Evolutionary conservation across 2,113 vertebrate species (phyloP).

Genomic region (Pan paniscus): DNA sequence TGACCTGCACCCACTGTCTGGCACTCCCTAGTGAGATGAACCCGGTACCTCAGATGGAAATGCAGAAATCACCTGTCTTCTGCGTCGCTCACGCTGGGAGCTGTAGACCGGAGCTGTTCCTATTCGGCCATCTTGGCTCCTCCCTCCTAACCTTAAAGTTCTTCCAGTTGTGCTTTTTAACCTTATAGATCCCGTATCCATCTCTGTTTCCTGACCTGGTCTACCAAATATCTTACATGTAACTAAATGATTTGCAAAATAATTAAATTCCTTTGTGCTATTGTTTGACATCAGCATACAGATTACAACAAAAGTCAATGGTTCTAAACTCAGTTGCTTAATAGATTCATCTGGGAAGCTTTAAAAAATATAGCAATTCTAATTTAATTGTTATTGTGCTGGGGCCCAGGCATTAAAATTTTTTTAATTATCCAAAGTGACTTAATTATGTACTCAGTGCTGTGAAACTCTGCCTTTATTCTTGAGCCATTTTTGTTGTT

Average conservation of each 20-base stretch:
- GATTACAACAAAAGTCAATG: background rate
- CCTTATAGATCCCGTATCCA: background rate
- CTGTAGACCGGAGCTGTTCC: no score
- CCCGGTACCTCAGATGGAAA: no score
- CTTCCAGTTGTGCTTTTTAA: background rate
- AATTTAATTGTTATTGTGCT: background rate
- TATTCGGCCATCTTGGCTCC: no score
- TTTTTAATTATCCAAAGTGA: background rate
- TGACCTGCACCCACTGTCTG: no score
- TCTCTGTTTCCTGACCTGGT: background rate
- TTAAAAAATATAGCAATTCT: background rate
- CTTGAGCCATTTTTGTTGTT: background rate
- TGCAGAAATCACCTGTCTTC: no score
- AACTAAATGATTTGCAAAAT: background rate
- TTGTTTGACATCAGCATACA: background rate
- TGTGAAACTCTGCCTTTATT: background rate
- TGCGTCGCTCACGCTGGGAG: no score
- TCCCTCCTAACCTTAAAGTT: no score
- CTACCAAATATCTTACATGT: background rate
- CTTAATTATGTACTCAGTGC: background rate
- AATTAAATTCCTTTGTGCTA: background rate
- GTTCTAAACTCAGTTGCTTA: background rate
- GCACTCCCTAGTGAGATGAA: no score
- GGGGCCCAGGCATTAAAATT: background rate
- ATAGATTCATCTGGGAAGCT: background rate